Conservation (phyloP, 2,113 vertebrate species). For the Ammodramus savannarum region DNA sequence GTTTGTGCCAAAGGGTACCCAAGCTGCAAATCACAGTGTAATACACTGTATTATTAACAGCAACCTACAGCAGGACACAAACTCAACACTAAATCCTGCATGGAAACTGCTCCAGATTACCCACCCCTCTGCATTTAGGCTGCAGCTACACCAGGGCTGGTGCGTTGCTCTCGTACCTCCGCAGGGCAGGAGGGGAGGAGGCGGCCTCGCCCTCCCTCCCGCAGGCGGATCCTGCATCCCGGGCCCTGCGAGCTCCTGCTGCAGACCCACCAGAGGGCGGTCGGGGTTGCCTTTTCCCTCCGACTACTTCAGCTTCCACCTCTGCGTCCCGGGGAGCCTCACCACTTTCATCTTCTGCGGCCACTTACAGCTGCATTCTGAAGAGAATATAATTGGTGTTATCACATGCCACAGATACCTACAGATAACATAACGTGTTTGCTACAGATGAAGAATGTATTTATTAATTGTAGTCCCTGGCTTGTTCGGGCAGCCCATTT, state of each 20-base stretch:
- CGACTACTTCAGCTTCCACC: not conserved
- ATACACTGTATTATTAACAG: not conserved
- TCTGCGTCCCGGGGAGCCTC: not conserved
- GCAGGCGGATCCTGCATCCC: not conserved
- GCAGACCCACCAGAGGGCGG: slow-evolving; percentile 59
- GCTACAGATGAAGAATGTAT: not conserved
- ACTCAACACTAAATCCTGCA: not conserved
- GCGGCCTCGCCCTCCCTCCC: not conserved
- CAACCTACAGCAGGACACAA: not conserved
- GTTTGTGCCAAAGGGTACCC: not conserved
- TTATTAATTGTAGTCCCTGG: not conserved
- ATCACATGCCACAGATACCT: fast-evolving
- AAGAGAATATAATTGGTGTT: not conserved
- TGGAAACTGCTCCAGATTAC: not conserved
- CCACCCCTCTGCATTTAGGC: not conserved
- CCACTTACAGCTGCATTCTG: not conserved
- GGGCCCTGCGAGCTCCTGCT: not conserved
- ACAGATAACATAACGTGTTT: not conserved
- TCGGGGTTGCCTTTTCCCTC: slow-evolving; percentile 16
- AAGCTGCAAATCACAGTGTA: not conserved
- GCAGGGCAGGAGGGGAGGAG: not conserved
- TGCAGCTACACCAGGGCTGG: fast-evolving
- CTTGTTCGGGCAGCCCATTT: not conserved
- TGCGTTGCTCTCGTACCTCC: fast-evolving
- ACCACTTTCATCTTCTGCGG: not conserved